Percentiles rank a stretch among this genome's conserved stretches.
Conservation (phyloP, 1,140 invertebrate species). For the Pteromalus puparum region DNA sequence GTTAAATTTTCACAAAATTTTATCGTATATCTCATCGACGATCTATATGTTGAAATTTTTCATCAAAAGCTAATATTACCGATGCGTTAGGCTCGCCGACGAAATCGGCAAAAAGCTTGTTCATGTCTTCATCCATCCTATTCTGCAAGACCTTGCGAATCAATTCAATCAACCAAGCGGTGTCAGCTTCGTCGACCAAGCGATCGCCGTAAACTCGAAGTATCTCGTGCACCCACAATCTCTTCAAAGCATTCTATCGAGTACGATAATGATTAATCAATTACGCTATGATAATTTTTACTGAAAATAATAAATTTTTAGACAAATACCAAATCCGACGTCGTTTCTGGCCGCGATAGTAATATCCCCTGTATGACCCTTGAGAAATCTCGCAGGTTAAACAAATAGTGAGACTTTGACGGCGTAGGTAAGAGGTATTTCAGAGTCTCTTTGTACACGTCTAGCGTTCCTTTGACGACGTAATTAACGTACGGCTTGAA, state of each 20-base stretch:
- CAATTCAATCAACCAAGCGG: slow-evolving; percentile 85
- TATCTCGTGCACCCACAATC: slow-evolving; percentile 96
- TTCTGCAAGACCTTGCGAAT: slow-evolving; percentile 77
- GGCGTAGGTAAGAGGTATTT: slow-evolving; percentile 91
- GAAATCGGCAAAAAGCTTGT: slow-evolving; percentile 73
- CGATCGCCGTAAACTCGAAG: slow-evolving; percentile 95
- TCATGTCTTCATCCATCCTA: slow-evolving; percentile 74
- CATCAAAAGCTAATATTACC: slow-evolving; percentile 56
- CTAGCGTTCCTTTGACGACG: slow-evolving; percentile 88
- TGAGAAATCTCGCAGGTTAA: slow-evolving; percentile 95
- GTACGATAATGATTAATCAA: not conserved
- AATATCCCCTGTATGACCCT: slow-evolving; percentile 87
- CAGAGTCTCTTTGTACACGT: slow-evolving; percentile 89
- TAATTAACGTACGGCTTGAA: slow-evolving; percentile 91
- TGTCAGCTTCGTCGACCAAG: slow-evolving; percentile 88
- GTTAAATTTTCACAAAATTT: slow-evolving; percentile 19
- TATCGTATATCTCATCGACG: no score
- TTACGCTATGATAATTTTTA: not conserved
- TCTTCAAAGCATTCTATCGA: slow-evolving; percentile 80
- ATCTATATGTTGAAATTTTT: not conserved
- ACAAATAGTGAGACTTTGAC: slow-evolving; percentile 95
- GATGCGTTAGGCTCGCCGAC: slow-evolving; percentile 53
- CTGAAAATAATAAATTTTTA: slow-evolving; percentile 73
- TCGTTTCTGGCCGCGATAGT: slow-evolving; percentile 60
- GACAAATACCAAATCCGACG: slow-evolving; percentile 58